Evolutionary conservation across 2,888 invertebrate genomes (phyloP), one percentile per base, ranked within the genome.

Genomic region (Bombylius discolor): DNA sequence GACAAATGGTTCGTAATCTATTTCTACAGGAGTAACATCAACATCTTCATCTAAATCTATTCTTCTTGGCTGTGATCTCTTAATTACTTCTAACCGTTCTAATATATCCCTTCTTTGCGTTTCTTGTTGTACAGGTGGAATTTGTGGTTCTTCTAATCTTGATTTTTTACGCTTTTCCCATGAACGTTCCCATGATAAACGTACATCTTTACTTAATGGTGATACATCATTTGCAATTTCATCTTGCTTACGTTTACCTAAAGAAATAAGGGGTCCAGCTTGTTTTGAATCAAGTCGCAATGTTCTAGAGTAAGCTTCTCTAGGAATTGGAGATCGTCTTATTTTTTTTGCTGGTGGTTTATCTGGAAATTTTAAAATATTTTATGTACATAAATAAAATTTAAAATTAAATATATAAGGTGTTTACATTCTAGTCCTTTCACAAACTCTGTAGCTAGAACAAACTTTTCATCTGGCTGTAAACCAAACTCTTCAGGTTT

Each of bases 401-500:
- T 23, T 47, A 23, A 14, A 31, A 47, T 13, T 14, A 13, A 51
- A 46, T n/a, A 47, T 12, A 42, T 47, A 7, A 47, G 9, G 36
- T 47, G n/a, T n/a, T 23, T 58, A 58, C 58, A 58, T 49, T 58
- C 52, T 7, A 58, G 47, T 13, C 54, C 49, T 47, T 34, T 45
- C 31, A 58, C 56, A 6, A 53, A 47, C 46, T 56, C 13, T 31
- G 31, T 14, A 13, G 58, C 52, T 12, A 47, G 61, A 34, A 53
- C 56, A 33, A 63, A 66, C 36, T 55, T 49, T 51, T 64, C 64
- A 33, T 54, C 51, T 51, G 52, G 58, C 1, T 53, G 14, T 3
- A 64, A 51, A 23, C 58, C 62, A 55, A 64, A 65, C 46, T 64
- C 61, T 45, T 60, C 58, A 0, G 58, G 55, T 33, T 52, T 53